Conservation (phyloP, 2,888 invertebrate genomes). For the Metacarcinus magister region DNA sequence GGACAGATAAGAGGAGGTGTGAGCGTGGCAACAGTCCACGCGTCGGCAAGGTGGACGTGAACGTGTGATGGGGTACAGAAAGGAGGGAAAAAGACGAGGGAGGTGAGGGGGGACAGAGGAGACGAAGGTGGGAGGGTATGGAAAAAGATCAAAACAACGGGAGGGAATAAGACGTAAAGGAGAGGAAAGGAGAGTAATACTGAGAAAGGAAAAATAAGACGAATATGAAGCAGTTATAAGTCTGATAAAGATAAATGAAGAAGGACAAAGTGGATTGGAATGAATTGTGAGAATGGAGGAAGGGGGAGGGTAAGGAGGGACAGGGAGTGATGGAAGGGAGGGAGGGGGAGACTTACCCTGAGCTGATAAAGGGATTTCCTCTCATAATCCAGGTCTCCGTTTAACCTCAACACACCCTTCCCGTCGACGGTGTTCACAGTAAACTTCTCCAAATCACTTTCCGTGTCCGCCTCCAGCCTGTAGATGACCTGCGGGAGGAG, state of each 20-base stretch:
- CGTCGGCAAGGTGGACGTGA: background rate
- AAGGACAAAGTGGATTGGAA: no score
- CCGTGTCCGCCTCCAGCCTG: conserved; percentile 93
- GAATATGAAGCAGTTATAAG: background rate
- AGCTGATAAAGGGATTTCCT: conserved; percentile 94
- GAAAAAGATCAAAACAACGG: no score
- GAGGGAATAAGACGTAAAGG: background rate
- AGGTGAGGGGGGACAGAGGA: no score
- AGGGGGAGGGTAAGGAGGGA: background rate
- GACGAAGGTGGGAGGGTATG: no score
- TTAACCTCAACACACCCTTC: conserved; percentile 92
- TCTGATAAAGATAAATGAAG: no score
- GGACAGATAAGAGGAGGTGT: background rate
- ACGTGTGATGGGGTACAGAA: background rate
- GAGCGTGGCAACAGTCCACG: conserved; percentile 20
- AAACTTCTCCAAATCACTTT: conserved; percentile 91
- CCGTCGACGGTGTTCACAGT: conserved; percentile 93
- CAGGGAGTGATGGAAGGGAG: background rate
- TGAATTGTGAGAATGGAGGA: background rate
- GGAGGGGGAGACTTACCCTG: conserved; percentile 70
- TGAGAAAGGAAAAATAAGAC: background rate
- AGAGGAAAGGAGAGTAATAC: background rate
- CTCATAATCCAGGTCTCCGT: conserved; percentile 93
- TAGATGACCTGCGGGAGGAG: conserved; percentile 89
- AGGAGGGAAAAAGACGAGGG: no score